Evolutionary conservation across 2,797 vertebrate genomes (phyloP).

Genomic region (Toxotes lorentzi): DNA sequence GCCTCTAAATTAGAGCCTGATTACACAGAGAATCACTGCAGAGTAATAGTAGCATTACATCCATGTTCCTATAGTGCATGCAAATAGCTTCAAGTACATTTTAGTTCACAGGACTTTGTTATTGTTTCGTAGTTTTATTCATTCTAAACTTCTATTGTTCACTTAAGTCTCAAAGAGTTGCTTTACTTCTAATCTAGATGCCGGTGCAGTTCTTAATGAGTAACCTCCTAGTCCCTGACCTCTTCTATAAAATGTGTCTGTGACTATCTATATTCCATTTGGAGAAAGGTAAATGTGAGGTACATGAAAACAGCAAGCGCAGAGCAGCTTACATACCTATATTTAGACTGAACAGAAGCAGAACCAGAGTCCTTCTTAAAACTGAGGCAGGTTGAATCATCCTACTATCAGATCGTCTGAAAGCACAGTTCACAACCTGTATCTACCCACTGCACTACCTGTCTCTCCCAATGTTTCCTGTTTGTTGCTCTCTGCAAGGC

Average conservation of each 20-base stretch:
- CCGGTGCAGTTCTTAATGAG: not conserved
- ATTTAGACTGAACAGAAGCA: constrained; percentile 45
- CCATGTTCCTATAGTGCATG: not conserved
- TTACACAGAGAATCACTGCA: not conserved
- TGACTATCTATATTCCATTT: not conserved
- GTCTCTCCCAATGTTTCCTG: constrained; percentile 52
- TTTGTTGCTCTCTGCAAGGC: constrained; percentile 49
- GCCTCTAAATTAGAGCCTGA: not conserved
- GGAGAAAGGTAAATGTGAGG: not conserved
- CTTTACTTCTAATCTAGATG: not conserved
- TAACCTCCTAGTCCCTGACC: not conserved
- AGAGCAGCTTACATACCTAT: constrained; percentile 1
- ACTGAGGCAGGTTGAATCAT: constrained; percentile 49
- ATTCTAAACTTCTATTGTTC: not conserved
- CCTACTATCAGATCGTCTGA: constrained; percentile 45
- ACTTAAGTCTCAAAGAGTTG: not conserved
- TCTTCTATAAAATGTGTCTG: not conserved
- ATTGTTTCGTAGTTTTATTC: not conserved
- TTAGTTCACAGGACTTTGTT: too few species aligned
- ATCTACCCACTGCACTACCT: constrained; percentile 51
- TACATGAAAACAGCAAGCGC: constrained; percentile 15
- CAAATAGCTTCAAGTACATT: not conserved
- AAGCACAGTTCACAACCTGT: constrained; percentile 48
- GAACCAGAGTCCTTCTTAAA: constrained; percentile 25
- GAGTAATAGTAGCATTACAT: not conserved